Evolutionary conservation across 2,888 invertebrate genomes (phyloP).

Genomic region (Acrobasis consociella): DNA sequence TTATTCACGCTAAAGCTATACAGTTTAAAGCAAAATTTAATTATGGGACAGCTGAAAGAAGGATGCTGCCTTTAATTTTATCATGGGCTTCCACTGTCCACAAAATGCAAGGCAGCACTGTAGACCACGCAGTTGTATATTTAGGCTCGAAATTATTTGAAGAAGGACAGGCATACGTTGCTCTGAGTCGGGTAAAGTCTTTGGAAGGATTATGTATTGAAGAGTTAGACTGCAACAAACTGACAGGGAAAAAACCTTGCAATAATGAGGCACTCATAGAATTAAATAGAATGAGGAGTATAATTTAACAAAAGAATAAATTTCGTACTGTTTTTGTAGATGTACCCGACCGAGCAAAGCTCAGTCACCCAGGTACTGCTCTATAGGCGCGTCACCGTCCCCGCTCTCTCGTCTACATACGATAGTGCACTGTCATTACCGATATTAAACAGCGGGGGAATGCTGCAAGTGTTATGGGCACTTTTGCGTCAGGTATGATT

Average conservation of each 20-base stretch:
- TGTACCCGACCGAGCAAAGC: too few relatives aligned
- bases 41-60: constrained; percentile 20
- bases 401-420: too few relatives aligned
- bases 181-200: constrained; percentile 33
- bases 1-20: constrained; percentile 14
- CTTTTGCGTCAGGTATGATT: too few relatives aligned
- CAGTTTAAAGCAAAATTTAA: constrained; percentile 11
- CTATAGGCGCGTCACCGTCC: too few relatives aligned
- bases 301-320: too few relatives aligned
- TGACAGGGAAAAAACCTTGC: not conserved
- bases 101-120: constrained; percentile 31
- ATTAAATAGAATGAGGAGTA: not conserved
- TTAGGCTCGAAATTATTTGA: constrained; percentile 36
- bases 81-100: constrained; percentile 5
- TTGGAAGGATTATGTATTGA: not conserved
- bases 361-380: too few relatives aligned
- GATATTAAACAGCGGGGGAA: too few relatives aligned
- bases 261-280: constrained; percentile 1
- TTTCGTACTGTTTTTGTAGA: too few relatives aligned
- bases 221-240: constrained; percentile 11
- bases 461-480: too few relatives aligned
- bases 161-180: constrained; percentile 43
- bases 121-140: constrained; percentile 34
- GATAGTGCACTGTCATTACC: too few relatives aligned
- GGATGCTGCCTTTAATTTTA: constrained; percentile 15